These are phyloP conservation scores for Smittia aterrima DNA, from an alignment of 2,888 invertebrate genomes.

Conservation along the genomic window DNA sequence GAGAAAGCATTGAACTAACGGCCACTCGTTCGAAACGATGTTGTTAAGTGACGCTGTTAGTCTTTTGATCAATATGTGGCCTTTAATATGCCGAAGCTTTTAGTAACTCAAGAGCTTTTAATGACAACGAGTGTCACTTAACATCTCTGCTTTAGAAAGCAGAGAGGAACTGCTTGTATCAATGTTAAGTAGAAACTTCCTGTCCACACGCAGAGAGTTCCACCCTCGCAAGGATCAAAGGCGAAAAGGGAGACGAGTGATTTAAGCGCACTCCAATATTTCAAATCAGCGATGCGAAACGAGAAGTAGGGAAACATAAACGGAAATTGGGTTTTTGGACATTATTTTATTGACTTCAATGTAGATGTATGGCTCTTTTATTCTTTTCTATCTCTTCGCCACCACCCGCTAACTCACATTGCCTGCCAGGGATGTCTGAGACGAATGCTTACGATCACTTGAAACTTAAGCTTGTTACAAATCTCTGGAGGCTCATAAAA, in stretches of 20 bases:
- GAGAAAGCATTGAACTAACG: neutral
- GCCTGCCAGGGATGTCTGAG: constrained; percentile 1
- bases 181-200: too few species aligned
- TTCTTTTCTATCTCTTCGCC: neutral
- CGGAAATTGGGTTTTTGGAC: constrained; percentile 37
- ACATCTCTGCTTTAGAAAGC: neutral
- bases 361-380: neutral
- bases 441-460: neutral
- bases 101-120: too few species aligned
- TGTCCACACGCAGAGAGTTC: neutral
- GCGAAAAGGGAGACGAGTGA: constrained; percentile 1
- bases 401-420: neutral
- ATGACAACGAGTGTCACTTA: too few species aligned
- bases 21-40: neutral
- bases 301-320: constrained; percentile 28
- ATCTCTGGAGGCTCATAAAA: constrained; percentile 19
- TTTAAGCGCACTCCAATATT: constrained; percentile 26
- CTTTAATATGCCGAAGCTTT: too few species aligned
- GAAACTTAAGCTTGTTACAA: neutral
- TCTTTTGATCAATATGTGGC: too few species aligned
- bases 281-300: constrained; percentile 30
- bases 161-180: neutral
- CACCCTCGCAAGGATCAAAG: neutral
- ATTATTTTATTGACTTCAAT: constrained; percentile 23
- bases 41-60: too few species aligned